Base-by-base conservation (phyloP, 2,888 invertebrate species). In the Tachystola acroxantha region DNA sequence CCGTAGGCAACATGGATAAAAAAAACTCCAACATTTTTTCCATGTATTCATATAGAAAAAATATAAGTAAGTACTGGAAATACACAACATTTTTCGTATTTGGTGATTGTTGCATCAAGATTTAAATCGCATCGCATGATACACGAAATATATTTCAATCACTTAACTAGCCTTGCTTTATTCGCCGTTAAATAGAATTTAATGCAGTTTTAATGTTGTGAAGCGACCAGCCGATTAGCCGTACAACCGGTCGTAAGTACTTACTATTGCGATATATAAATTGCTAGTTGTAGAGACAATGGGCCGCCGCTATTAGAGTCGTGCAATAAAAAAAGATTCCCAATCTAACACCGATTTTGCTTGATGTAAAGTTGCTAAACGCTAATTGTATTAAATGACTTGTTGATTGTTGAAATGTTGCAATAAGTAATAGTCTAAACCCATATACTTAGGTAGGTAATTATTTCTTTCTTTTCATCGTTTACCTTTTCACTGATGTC, bases 161-260 rank as follows among this genome's bases (percentile, higher is more conserved):
- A 69, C 67, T 65, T 64, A 74, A 69, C 64, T 57, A 63, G 65
- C 53, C 64, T 57, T 61, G 63, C 60, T 70, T 61, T 67, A 66
- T 68, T 52, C 53, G 60, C 55, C 59, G 69, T 66, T 75, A 74
- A 81, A 80, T 75, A 70, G 64, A 74, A 69, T 76, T 74, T 79
- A 78, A 82, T 81, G 78, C 70, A 69, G 58, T 77, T 81, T 81
- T 80, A 80, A 81, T 82, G 77, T 64, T 67, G 63, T 63, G 65
- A 66, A 74, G 59, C 64, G 64, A 65, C 57, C 59, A 69, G 65
- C 58, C 65, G 68, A 73, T 79, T 77, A 71, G 64, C 61, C 60
- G 57, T 53, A 57, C 57, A 63, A 65, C 62, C 56, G 57, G 55
- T 68, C 54, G 66, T 55, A 59, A 53, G 50, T 57, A 57, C 49